These are phyloP conservation scores for Hirundo rustica DNA, from an alignment of 2,797 vertebrate genomes.

Conservation along the genomic window DNA sequence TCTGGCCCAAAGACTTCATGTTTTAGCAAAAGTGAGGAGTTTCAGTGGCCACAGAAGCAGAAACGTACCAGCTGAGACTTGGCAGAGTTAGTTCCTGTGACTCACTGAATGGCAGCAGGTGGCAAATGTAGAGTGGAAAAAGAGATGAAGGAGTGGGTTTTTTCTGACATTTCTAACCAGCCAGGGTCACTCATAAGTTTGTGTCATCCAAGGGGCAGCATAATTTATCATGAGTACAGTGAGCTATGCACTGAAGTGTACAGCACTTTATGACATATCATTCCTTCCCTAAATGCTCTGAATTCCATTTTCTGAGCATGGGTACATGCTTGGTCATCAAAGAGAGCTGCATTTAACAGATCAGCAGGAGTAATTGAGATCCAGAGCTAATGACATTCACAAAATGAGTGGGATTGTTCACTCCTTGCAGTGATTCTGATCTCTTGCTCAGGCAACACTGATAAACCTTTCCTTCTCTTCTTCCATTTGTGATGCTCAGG, in stretches of 20 bases:
- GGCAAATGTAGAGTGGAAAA: background rate
- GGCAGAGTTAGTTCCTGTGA: background rate
- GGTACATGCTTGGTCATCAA: background rate
- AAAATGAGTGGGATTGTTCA: background rate
- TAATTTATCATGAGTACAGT: background rate
- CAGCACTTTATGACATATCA: background rate
- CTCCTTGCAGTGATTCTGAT: background rate
- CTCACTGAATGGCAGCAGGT: background rate
- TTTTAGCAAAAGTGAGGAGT: background rate
- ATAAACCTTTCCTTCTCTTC: background rate
- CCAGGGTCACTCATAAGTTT: background rate
- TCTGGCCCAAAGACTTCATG: background rate
- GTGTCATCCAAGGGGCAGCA: background rate
- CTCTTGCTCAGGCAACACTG: background rate
- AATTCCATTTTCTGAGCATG: background rate
- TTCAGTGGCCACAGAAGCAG: background rate
- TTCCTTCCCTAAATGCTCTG: background rate
- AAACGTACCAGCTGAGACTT: background rate
- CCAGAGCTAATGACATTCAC: background rate
- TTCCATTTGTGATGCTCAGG: rapidly evolving
- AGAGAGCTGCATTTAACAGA: background rate
- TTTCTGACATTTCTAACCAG: background rate
- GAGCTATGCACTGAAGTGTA: background rate
- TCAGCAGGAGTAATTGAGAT: background rate
- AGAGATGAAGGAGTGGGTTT: background rate